Evolutionary conservation across 1,140 invertebrate genomes (phyloP).

Genomic region (Drosophila miranda): DNA sequence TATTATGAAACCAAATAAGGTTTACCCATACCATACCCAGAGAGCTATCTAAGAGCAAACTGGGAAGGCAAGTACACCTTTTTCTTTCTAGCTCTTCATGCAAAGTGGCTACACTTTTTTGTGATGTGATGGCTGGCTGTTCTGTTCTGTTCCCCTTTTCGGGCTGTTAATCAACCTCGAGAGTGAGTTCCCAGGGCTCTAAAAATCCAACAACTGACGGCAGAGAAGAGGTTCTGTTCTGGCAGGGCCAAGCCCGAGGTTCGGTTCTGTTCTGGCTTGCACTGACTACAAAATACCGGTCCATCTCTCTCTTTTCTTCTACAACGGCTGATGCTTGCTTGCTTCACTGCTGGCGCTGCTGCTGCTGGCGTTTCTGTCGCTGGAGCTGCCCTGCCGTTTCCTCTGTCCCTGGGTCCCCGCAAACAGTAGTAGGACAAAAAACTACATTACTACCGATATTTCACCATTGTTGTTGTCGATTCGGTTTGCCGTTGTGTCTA

Average conservation of each 20-base stretch:
- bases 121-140: too few relatives aligned
- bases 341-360: not conserved
- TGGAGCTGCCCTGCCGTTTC: not conserved
- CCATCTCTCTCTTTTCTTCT: slow-evolving; percentile 38
- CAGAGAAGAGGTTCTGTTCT: slow-evolving; percentile 6
- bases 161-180: slow-evolving; percentile 6
- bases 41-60: slow-evolving; percentile 12
- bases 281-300: slow-evolving; percentile 49
- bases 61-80: too few relatives aligned
- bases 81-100: too few relatives aligned
- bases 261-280: slow-evolving; percentile 16
- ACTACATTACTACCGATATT: slow-evolving; percentile 44
- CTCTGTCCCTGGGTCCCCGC: not conserved
- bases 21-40: not conserved
- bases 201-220: slow-evolving; percentile 1
- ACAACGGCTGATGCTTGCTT: slow-evolving; percentile 4
- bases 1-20: slow-evolving; percentile 36
- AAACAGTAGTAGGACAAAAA: slow-evolving; percentile 23
- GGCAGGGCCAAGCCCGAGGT: slow-evolving; percentile 1
- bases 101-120: too few relatives aligned
- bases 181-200: slow-evolving; percentile 4
- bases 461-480: slow-evolving; percentile 46
- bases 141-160: not conserved
- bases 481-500: slow-evolving; percentile 18
- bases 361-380: slow-evolving; percentile 18